Evolutionary conservation across 2,797 vertebrate species (phyloP).

Genomic region (Lemur catta): DNA sequence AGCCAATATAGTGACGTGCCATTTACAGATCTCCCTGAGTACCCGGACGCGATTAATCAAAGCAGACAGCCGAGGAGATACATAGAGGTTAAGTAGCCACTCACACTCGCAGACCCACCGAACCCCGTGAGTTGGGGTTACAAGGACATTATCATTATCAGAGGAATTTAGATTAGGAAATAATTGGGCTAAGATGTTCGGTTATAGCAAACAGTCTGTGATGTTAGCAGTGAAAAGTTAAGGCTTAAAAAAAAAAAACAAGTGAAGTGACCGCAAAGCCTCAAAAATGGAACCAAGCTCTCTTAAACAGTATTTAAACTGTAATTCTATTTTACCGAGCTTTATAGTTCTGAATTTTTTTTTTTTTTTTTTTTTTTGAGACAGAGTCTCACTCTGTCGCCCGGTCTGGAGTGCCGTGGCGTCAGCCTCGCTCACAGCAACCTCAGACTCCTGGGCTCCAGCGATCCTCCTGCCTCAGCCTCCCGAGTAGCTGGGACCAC

Average conservation of each 20-base stretch:
- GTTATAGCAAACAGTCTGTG: not conserved
- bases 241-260: not conserved
- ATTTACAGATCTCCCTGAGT: conserved; percentile 70
- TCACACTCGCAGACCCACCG: conserved; percentile 48
- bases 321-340: conserved; percentile 17
- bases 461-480: no score
- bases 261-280: not conserved
- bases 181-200: conserved; percentile 38
- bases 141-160: not conserved
- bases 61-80: conserved; percentile 72
- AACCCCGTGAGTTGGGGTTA: conserved; percentile 36
- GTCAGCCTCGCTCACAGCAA: no score
- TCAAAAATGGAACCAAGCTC: conserved; percentile 57
- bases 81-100: conserved; percentile 76
- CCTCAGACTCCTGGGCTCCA: no score
- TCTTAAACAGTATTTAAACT: not conserved
- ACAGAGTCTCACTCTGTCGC: no score
- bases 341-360: not conserved
- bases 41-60: conserved; percentile 76
- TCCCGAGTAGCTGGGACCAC: no score
- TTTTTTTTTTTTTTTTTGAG: no score
- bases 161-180: conserved; percentile 37
- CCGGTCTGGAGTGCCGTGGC: no score
- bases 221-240: not conserved
- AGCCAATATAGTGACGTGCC: conserved; percentile 76